Conservation (phyloP, 2,113 vertebrate genomes). For the Pachyramphus minor region DNA sequence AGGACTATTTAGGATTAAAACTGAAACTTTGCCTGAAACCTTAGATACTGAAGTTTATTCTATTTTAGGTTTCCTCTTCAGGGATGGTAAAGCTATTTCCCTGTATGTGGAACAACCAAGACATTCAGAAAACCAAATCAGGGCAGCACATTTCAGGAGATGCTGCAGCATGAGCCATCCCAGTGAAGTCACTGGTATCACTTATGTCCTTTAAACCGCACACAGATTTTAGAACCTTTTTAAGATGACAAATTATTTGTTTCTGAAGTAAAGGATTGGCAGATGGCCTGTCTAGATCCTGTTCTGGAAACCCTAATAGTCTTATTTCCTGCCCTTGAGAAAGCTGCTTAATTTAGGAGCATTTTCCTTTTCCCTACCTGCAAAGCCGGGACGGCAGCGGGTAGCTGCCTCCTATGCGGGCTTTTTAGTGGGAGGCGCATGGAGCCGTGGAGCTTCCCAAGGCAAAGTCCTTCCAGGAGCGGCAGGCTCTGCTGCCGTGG, state of each 20-base stretch:
- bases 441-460: fast-evolving
- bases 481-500: fast-evolving
- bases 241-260: not conserved
- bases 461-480: no score
- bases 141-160: not conserved
- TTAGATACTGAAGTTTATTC: not conserved
- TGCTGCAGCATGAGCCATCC: fast-evolving
- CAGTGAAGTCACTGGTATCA: not conserved
- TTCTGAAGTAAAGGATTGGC: not conserved
- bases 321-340: not conserved
- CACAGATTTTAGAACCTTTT: not conserved
- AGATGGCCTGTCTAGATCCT: not conserved
- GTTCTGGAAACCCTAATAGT: not conserved
- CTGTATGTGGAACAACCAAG: not conserved
- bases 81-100: not conserved
- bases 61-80: not conserved
- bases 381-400: not conserved
- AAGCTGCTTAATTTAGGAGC: not conserved
- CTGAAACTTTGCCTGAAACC: slow-evolving; percentile 28
- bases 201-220: not conserved
- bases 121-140: not conserved
- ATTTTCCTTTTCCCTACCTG: not conserved
- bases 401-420: fast-evolving
- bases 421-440: fast-evolving
- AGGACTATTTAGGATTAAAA: slow-evolving; percentile 18